Evolutionary conservation across 2,888 invertebrate species (phyloP), one percentile per base, ranked within the genome.

Genomic region (Dolichopus griseipennis): DNA sequence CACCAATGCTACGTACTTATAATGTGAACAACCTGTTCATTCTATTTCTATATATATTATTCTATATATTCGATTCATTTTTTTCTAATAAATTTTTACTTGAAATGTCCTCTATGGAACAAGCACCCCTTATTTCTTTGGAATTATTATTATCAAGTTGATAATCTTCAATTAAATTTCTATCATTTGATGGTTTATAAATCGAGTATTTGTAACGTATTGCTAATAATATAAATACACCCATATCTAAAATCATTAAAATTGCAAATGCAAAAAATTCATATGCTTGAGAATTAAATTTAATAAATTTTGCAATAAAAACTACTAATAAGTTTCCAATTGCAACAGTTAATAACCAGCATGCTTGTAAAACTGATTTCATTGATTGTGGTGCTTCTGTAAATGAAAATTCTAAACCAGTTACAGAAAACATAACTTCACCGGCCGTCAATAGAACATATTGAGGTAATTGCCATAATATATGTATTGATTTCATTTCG

Each of bases 381-480:
- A 99, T 97, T 71, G 88, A 90, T 8, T 85, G 78, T 0, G 97
- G 96, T 0, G 97, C 94, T 84, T 94, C 94, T 0, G 96, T 93
- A 81, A 95, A 98, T 0, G 97, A 93, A 82, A 99, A 98, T 78
- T 95, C 93, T 27, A 98, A 83, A 0, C 97, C 97, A 0, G 97
- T 97, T 34, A 98, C 91, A 0, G 96, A 94, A 80, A 97, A 95
- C 89, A 98, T 91, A 63, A 98, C 91, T 82, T 99, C 98, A 0
- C 90, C 97, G 75, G 91, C 87, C 0, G 97, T 96, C 75, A 99
- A 90, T n/a, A 97, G 84, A 65, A 97, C 82, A 78, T 96, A 97
- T 79, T 98, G 98, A 0, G 97, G 97, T 22, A 97, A 77, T 75
- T 95, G 87, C 81, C 81, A 81, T 6, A 93, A 78, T 76, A 97